phyloP scores from a whole-genome alignment of 2,113 vertebrate species.

The Colius striatus region DNA sequence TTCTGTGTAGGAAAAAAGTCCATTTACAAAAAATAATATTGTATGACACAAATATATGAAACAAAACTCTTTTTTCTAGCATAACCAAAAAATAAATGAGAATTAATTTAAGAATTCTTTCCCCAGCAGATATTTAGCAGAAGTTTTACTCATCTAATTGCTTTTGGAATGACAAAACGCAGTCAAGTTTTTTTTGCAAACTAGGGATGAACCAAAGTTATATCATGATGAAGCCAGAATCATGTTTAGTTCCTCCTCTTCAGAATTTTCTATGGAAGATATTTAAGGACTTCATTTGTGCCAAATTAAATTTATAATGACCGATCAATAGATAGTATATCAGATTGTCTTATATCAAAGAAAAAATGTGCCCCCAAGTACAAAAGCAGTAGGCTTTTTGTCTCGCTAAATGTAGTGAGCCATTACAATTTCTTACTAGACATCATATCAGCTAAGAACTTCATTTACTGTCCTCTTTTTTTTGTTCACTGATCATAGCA shows the following conservation, averaged over 20 bases:
- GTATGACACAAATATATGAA: not conserved
- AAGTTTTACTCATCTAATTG: not conserved
- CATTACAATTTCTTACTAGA: not conserved
- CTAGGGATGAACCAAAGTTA: not conserved
- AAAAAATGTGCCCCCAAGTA: not conserved
- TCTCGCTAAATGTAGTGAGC: not conserved
- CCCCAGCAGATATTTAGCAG: not conserved
- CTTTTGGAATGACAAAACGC: not conserved
- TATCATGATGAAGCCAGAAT: not conserved
- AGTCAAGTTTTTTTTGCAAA: not conserved
- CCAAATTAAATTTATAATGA: slow-evolving; percentile 38
- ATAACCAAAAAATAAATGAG: not conserved
- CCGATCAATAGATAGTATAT: not conserved
- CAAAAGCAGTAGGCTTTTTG: not conserved
- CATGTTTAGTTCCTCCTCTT: not conserved
- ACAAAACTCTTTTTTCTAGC: not conserved
- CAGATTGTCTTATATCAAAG: slow-evolving; percentile 13
- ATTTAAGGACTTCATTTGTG: slow-evolving; percentile 31
- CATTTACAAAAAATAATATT: not conserved
- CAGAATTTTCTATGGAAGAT: not conserved
- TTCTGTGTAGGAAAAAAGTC: not conserved
- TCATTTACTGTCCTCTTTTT: not conserved
- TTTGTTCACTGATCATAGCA: not conserved
- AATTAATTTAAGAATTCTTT: not conserved
- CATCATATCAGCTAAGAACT: not conserved